Evolutionary conservation across 2,888 invertebrate genomes (phyloP), one percentile per base, ranked within the genome.

Genomic region (Atethmia centrago): DNA sequence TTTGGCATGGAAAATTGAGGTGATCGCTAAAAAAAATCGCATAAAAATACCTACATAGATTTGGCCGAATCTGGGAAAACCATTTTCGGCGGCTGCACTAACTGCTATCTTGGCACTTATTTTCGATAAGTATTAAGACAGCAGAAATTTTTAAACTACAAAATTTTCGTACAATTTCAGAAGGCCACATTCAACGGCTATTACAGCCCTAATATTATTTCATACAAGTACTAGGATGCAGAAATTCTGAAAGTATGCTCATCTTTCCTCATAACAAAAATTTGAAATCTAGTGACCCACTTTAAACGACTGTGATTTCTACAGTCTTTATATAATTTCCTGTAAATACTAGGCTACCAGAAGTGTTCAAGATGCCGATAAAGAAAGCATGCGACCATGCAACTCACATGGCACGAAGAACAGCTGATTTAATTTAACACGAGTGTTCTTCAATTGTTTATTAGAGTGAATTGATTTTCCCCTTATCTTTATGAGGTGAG

Each of bases 391-490:
- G 36, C 36, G 36, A 64, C 58, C 76, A n/a, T 19, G 51, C 45
- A 14, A 71, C 47, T 40, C 45, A 45, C 21, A 12, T 51, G 59
- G 1, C 59, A 21, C 16, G 16, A 25, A 49, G 25, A 83, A 55
- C 83, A 69, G 79, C 68, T 78, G 83, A 69, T 78, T 67, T 25
- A 25, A 59, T 78, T 63, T 25, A 31, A 40, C 65, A 66, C 42
- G 40, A 62, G 70, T 78, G 25, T 49, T 56, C 42, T n/a, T 68
- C 21, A 28, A 19, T 47, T 8, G 25, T 56, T 69, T 83, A 83
- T 83, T 3, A 42, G 4, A 69, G 14, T 53, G 28, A 72, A 66
- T 83, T 49, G 45, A 61, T 72, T 71, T 42, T 19, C 31, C 16
- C 7, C 36, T 71, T 80, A 80, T 83, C 83, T 65, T 53, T 62